A percentile compares a stretch with the other conserved stretches of the same genome.
phyloP scores from a whole-genome alignment of 92 coral and sea anemone species.

The Heliopora coerulea region DNA sequence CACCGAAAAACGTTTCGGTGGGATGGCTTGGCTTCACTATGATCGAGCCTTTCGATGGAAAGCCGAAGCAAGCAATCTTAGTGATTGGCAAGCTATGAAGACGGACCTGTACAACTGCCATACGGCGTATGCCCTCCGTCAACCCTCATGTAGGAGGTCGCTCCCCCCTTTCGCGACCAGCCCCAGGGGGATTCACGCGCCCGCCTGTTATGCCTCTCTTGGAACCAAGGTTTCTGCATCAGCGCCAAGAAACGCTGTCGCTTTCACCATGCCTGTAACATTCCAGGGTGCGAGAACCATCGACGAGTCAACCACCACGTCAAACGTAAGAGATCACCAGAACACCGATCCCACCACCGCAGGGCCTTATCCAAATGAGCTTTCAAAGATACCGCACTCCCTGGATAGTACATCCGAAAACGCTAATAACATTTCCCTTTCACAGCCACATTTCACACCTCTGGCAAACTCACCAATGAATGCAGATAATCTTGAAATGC shows the following conservation, averaged over 20 bases:
- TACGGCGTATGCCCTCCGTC: too few species aligned
- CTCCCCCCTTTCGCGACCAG: not conserved
- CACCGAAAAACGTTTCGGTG: conserved; percentile 14
- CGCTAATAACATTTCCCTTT: conserved; percentile 7
- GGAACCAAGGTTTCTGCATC: conserved; percentile 18
- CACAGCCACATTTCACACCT: not conserved
- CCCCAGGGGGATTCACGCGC: not conserved
- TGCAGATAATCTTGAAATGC: not conserved
- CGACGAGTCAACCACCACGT: conserved; percentile 5
- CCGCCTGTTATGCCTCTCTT: not conserved
- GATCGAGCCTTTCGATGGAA: conserved; percentile 18
- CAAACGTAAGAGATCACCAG: not conserved
- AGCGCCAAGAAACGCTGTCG: not conserved
- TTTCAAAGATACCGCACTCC: not conserved
- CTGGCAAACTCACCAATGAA: not conserved
- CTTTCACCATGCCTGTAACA: not conserved
- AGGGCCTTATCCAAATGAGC: not conserved
- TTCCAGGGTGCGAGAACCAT: not conserved
- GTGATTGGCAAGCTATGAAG: conserved; percentile 25
- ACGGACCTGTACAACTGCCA: conserved; percentile 25
- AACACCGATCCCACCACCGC: not conserved
- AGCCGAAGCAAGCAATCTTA: conserved; percentile 11
- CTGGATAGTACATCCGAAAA: not conserved
- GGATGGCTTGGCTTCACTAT: not conserved
- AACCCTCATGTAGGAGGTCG: not conserved